phyloP scores from a whole-genome alignment of 2,113 vertebrate genomes.

The Phalacrocorax pelagicus region DNA sequence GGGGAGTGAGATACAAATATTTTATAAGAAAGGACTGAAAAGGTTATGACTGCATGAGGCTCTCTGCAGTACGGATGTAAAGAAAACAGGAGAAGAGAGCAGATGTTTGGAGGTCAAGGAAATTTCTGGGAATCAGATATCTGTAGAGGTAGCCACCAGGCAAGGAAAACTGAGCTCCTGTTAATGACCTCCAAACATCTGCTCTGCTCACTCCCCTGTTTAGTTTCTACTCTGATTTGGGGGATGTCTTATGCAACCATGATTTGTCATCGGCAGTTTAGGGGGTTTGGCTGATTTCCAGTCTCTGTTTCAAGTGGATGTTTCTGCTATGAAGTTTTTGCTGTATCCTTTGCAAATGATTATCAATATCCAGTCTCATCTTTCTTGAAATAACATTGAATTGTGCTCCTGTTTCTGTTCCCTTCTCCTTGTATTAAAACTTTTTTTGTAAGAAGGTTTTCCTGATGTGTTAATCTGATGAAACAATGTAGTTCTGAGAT shows the following conservation, averaged over 20 bases:
- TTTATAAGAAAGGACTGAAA: constrained; percentile 14
- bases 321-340: constrained; percentile 41
- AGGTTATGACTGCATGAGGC: constrained; percentile 28
- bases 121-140: constrained; percentile 59
- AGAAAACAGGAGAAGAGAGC: constrained; percentile 23
- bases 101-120: constrained; percentile 59
- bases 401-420: background rate
- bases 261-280: constrained; percentile 35
- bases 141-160: constrained; percentile 60
- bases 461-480: background rate
- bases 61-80: background rate
- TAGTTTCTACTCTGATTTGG: constrained; percentile 40
- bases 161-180: constrained; percentile 65
- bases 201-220: constrained; percentile 37
- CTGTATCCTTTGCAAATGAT: background rate
- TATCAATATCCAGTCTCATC: constrained; percentile 9
- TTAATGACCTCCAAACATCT: constrained; percentile 67
- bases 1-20: background rate
- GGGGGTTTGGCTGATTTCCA: constrained; percentile 47
- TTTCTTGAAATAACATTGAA: background rate
- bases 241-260: constrained; percentile 27
- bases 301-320: constrained; percentile 30
- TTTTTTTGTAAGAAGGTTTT: background rate
- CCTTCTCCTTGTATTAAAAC: background rate
- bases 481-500: background rate